Evolutionary conservation across 2,113 vertebrate species (phyloP), one percentile per base, ranked within the genome.

Genomic region (Limnothrissa miodon): DNA sequence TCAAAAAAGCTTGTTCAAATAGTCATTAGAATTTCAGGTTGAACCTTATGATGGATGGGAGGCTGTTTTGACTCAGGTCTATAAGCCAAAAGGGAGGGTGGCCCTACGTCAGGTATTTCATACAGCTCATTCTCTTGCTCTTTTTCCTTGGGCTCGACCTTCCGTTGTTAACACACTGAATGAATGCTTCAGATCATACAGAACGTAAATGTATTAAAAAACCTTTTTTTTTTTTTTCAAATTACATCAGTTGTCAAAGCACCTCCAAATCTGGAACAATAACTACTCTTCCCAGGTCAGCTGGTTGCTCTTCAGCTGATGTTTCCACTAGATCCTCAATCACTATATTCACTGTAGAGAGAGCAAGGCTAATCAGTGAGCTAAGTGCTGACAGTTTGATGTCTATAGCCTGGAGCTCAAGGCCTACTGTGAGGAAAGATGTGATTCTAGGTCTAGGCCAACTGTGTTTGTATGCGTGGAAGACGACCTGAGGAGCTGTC

Each of bases 401-500:
- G 29, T 74, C 29, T 74, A 36, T 15, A 3, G 29, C 66, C 33
- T 36, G 29, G 33, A 33, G 66, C 33, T 74, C 8, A 74, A 13
- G 10, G 11, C 5, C 66, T 74, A 11, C 33, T 29, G 59, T 62
- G 25, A 13, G n/a, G n/a, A n/a, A n/a, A n/a, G n/a, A n/a, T n/a
- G n/a, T n/a, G n/a, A n/a, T n/a, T n/a, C n/a, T n/a, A 33, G 66
- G 13, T 74, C 8, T 36, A 13, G 10, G 11, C 5, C 66, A 36
- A 11, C 33, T 29, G 59, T 62, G 25, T 13, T 39, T 33, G 29
- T 29, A 39, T 53, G 17, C 23, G 13, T 74, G 23, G 23, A 13
- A 66, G 80, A n/a, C 84, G 88, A 89, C 89, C 87, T 83, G 88
- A 90, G 91, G 90, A 92, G 91, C 87, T 90, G 90, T 91, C 82